phyloP scores from a whole-genome alignment of 2,113 vertebrate species.

The Lethenteron camtschaticum region DNA sequence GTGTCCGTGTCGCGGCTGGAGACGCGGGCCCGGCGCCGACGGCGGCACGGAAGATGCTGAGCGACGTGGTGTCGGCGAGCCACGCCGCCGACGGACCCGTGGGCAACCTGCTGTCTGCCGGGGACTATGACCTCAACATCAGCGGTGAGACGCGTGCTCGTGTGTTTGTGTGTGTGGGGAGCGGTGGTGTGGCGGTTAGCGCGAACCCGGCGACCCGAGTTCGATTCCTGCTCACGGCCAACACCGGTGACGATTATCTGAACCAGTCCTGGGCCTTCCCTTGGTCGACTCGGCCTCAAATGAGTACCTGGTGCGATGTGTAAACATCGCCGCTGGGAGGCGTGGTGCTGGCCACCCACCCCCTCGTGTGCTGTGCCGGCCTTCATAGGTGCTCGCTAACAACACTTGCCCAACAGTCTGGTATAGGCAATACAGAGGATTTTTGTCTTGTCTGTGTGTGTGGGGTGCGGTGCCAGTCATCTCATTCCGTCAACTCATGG shows the following conservation, averaged over 20 bases:
- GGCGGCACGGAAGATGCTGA: slow-evolving; percentile 36
- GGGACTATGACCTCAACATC: slow-evolving; percentile 83
- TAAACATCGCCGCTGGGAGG: too few species aligned
- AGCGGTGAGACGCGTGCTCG: slow-evolving; percentile 36
- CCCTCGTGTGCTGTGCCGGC: too few species aligned
- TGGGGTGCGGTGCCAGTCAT: too few species aligned
- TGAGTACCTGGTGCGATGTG: too few species aligned
- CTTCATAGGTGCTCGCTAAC: too few species aligned
- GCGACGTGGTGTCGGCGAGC: slow-evolving; percentile 54
- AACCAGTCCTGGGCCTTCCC: neutral
- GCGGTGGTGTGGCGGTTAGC: neutral
- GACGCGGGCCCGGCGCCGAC: slow-evolving; percentile 28
- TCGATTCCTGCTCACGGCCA: neutral
- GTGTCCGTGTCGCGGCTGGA: slow-evolving; percentile 59
- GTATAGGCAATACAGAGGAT: too few species aligned
- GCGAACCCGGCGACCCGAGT: neutral
- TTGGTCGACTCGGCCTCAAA: neutral
- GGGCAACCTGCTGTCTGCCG: slow-evolving; percentile 56
- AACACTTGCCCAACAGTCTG: too few species aligned
- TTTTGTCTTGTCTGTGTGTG: too few species aligned
- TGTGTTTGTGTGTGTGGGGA: neutral
- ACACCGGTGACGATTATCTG: neutral
- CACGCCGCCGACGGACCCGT: slow-evolving; percentile 63
- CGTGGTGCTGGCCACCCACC: too few species aligned
- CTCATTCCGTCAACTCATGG: too few species aligned